phyloP scores from a whole-genome alignment of 2,113 vertebrate genomes.

The Fregetta grallaria region DNA sequence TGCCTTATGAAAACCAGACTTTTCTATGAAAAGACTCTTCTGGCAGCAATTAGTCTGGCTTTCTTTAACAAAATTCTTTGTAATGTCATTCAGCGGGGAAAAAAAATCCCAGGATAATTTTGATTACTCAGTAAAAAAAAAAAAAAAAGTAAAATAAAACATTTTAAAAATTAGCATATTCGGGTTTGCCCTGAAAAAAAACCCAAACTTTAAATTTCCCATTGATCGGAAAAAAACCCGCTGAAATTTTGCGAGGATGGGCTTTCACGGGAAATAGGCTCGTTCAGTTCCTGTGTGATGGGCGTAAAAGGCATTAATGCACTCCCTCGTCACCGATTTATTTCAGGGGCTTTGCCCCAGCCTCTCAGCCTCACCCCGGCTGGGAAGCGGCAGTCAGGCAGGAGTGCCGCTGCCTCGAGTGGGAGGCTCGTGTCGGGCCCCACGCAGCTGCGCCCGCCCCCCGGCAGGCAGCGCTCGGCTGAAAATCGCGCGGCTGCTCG shows the following conservation, averaged over 20 bases:
- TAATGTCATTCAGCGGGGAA: constrained; percentile 73
- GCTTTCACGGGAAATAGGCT: constrained; percentile 3
- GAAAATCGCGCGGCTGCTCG: neutral
- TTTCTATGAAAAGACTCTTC: constrained; percentile 73
- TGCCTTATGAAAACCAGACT: constrained; percentile 81
- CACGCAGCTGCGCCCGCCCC: constrained; percentile 19
- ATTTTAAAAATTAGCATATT: constrained; percentile 13
- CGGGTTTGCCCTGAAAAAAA: neutral
- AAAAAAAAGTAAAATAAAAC: constrained; percentile 20
- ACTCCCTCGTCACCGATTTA: neutral
- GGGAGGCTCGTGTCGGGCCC: neutral
- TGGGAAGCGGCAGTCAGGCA: neutral
- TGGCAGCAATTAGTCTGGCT: constrained; percentile 81
- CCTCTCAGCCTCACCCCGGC: neutral
- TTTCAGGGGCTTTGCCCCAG: neutral
- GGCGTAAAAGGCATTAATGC: neutral
- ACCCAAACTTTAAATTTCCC: constrained; percentile 47
- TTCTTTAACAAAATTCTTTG: constrained; percentile 81
- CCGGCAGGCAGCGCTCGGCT: neutral
- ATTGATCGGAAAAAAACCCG: neutral
- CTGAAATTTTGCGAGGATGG: constrained; percentile 35
- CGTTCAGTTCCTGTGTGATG: neutral
- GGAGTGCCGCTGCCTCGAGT: neutral
- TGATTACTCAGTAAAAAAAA: constrained; percentile 17
- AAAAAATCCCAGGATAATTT: constrained; percentile 21